Evolutionary conservation across 2,113 vertebrate genomes (phyloP).

Genomic region (Todiramphus chloris): DNA sequence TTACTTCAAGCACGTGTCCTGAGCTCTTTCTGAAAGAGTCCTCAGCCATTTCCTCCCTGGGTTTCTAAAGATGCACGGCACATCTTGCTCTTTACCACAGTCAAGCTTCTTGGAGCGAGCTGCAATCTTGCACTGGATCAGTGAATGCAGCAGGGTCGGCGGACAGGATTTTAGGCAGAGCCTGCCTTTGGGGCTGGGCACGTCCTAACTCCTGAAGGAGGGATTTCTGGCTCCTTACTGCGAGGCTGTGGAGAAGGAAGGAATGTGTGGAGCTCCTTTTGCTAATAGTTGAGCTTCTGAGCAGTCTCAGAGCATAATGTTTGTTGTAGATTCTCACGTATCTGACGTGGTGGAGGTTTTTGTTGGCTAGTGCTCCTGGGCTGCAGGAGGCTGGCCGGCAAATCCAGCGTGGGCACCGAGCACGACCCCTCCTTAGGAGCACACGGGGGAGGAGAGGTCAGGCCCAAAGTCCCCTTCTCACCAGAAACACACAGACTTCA

Average conservation of each 20-base stretch:
- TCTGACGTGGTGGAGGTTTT: neutral
- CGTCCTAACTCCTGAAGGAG: neutral
- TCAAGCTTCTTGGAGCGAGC: neutral
- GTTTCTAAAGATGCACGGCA: neutral
- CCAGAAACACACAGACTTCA: neutral
- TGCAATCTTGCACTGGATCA: neutral
- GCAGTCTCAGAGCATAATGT: neutral
- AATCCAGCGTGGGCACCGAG: neutral
- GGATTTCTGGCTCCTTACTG: neutral
- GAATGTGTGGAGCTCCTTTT: neutral
- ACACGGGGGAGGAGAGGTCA: neutral
- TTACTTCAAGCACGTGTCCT: neutral
- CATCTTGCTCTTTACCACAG: neutral
- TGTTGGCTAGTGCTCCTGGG: neutral
- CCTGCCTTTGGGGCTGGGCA: neutral
- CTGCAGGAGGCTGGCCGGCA: neutral
- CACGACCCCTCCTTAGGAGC: neutral
- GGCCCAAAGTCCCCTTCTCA: neutral
- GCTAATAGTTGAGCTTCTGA: neutral
- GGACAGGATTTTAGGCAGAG: neutral
- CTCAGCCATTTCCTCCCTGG: neutral
- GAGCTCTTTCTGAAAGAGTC: neutral
- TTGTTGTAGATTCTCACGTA: neutral
- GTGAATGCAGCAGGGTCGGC: fast-evolving
- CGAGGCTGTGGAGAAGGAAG: neutral